A percentile compares a stretch with the other conserved stretches of the same genome.
phyloP scores from a whole-genome alignment of 2,888 invertebrate species.

The Lasioglossum marginatum region DNA sequence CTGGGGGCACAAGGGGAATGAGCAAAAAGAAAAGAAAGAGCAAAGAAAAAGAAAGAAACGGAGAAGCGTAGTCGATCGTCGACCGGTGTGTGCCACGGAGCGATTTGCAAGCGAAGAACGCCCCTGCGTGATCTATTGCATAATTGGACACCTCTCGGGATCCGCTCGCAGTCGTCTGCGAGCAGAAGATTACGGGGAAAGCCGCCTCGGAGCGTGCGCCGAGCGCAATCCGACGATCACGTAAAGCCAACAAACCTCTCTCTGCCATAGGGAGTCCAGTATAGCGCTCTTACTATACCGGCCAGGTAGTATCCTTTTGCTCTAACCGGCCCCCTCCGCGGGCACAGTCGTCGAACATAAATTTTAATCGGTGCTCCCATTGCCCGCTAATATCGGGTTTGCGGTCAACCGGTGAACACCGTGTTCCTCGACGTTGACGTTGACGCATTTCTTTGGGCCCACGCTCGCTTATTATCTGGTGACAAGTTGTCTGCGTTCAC shows the following conservation, averaged over 20 bases:
- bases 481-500: background rate
- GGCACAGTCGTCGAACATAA: constrained; percentile 37
- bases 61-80: constrained; percentile 2
- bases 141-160: constrained; percentile 58
- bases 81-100: constrained; percentile 10
- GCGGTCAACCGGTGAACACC: constrained; percentile 32
- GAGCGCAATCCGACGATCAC: constrained; percentile 37
- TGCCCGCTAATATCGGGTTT: constrained; percentile 53
- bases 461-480: background rate
- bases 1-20: background rate
- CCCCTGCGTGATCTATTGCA: constrained; percentile 64
- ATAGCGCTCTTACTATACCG: background rate
- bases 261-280: constrained; percentile 16
- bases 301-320: constrained; percentile 9
- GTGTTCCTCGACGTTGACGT: constrained; percentile 18
- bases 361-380: constrained; percentile 60
- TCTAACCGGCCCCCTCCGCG: background rate
- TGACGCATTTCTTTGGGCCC: constrained; percentile 41
- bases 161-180: constrained; percentile 10
- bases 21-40: too few species aligned
- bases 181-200: constrained; percentile 57
- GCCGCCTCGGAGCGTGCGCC: constrained; percentile 9
- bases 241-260: constrained; percentile 52
- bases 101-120: constrained; percentile 52
- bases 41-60: background rate